These are phyloP conservation scores for Caenorhabditis latens DNA, from an alignment of 1,140 invertebrate species.

Conservation along the genomic window DNA sequence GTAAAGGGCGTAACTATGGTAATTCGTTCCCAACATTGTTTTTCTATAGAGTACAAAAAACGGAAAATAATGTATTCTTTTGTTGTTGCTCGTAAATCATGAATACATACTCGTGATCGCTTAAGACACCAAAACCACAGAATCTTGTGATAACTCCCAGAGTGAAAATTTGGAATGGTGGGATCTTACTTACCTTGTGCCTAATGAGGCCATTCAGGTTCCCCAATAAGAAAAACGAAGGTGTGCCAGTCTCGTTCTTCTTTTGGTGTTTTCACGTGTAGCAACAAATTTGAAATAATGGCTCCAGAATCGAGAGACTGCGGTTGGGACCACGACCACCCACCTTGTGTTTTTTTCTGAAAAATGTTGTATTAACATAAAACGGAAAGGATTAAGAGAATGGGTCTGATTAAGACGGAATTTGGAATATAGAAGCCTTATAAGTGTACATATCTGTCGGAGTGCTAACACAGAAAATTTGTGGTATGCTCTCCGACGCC, in stretches of 20 bases:
- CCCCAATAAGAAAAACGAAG: slow-evolving; percentile 48
- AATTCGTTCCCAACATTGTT: not conserved
- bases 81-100: not conserved
- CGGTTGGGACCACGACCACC: not conserved
- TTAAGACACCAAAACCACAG: not conserved
- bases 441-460: no score
- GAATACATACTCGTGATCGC: not conserved
- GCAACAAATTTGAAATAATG: not conserved
- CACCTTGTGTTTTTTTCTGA: not conserved
- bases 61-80: not conserved
- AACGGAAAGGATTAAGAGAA: no score
- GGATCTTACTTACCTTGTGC: slow-evolving; percentile 12
- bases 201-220: slow-evolving; percentile 56
- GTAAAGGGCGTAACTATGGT: slow-evolving; percentile 16
- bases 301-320: not conserved
- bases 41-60: slow-evolving; percentile 13
- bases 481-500: not conserved
- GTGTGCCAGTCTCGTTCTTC: slow-evolving; percentile 46
- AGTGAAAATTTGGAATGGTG: not conserved
- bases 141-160: no score
- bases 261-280: not conserved
- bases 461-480: not conserved
- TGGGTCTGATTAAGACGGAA: no score
- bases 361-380: not conserved
- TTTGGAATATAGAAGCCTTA: no score